phyloP scores from a whole-genome alignment of 2,888 invertebrate species.

The Biston stratarius region DNA sequence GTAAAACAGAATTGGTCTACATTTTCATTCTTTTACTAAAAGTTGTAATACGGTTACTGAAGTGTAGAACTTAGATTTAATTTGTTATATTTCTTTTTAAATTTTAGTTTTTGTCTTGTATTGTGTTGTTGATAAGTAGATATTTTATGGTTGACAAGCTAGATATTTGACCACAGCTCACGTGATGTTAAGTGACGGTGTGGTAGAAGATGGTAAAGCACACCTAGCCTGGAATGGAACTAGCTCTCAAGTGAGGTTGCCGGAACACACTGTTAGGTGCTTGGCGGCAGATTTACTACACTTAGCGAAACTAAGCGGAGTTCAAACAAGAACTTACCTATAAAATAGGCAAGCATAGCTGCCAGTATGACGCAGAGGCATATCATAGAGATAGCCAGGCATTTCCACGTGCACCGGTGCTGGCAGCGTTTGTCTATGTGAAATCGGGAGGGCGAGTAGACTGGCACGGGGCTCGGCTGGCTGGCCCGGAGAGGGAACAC shows the following conservation, averaged over 20 bases:
- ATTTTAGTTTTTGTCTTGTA: neutral
- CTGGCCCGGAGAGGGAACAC: constrained; percentile 94
- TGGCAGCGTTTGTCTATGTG: constrained; percentile 97
- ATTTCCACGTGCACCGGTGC: constrained; percentile 98
- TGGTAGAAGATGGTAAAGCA: no score
- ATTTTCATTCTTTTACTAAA: neutral
- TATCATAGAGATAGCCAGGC: constrained; percentile 97
- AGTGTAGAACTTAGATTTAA: no score
- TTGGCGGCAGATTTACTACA: no score
- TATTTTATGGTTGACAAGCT: no score
- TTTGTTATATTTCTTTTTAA: no score
- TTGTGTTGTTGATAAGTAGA: no score
- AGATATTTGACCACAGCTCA: no score
- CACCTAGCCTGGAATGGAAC: no score
- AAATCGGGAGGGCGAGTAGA: constrained; percentile 96
- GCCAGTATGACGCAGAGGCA: constrained; percentile 95
- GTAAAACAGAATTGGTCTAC: neutral
- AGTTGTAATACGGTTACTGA: no score
- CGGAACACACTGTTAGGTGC: no score
- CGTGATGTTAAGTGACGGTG: no score
- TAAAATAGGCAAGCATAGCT: constrained; percentile 97
- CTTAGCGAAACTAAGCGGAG: neutral
- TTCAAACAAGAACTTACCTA: constrained; percentile 89
- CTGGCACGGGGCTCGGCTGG: constrained; percentile 91
- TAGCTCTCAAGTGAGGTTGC: no score